These are phyloP conservation scores for Xanthia togata DNA, from an alignment of 2,888 invertebrate species.

Conservation along the genomic window DNA sequence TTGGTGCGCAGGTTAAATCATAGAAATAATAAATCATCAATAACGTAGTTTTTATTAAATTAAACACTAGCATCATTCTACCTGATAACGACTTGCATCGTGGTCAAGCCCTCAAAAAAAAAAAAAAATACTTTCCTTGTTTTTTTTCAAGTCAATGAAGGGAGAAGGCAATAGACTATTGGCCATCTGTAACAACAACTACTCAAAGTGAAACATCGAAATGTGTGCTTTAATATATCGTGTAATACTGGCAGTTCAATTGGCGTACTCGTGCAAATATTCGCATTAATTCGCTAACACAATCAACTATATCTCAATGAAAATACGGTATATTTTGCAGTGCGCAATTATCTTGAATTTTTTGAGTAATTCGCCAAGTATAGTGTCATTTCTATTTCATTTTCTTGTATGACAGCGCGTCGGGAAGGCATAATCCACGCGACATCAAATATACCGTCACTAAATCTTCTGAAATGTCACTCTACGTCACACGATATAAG, in stretches of 20 bases:
- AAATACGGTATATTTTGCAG: not conserved
- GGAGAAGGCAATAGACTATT: not conserved
- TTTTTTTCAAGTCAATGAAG: slow-evolving; percentile 3
- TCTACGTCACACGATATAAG: not conserved
- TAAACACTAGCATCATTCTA: slow-evolving; percentile 30
- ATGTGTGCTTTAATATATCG: not conserved
- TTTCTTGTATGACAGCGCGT: not conserved
- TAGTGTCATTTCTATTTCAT: not conserved
- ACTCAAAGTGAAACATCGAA: slow-evolving; percentile 9
- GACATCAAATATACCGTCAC: not conserved
- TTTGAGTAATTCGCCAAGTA: not conserved
- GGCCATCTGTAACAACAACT: not conserved
- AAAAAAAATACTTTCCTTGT: not conserved
- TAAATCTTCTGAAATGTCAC: not conserved
- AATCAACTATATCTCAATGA: not conserved
- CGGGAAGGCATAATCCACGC: not conserved
- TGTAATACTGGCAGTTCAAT: not conserved
- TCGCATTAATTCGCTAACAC: not conserved
- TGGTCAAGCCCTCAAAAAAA: not conserved
- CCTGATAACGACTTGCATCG: not conserved
- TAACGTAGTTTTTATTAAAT: slow-evolving; percentile 1
- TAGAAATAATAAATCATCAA: slow-evolving; percentile 12
- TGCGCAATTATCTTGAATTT: not conserved
- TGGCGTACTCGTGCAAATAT: not conserved
- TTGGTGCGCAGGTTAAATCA: not conserved